Conservation (phyloP, 2,888 invertebrate genomes). For the Nephrotoma appendiculata region DNA sequence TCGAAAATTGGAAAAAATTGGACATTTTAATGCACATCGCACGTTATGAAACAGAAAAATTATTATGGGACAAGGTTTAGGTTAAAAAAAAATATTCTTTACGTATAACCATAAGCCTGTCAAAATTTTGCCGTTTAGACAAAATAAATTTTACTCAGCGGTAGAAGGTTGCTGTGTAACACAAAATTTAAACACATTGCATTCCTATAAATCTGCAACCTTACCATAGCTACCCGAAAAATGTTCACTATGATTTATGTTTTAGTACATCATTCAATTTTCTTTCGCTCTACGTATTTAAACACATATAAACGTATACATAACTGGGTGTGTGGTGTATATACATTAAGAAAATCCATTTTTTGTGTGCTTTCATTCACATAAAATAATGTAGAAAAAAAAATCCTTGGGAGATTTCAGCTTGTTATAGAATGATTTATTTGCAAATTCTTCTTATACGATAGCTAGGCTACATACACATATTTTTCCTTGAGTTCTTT, state of each 20-base stretch:
- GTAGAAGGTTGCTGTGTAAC: background rate
- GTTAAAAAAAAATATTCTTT: too few relatives aligned
- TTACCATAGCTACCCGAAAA: background rate
- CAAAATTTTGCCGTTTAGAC: too few relatives aligned
- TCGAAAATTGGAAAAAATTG: too few relatives aligned
- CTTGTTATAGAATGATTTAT: background rate
- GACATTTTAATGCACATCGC: too few relatives aligned
- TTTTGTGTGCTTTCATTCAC: background rate
- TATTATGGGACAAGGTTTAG: too few relatives aligned
- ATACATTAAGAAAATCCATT: background rate
- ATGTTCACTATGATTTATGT: background rate
- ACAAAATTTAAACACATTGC: background rate
- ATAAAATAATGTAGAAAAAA: background rate
- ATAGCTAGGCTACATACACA: background rate
- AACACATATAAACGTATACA: background rate
- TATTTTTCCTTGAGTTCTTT: background rate
- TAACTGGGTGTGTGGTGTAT: background rate
- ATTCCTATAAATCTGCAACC: background rate
- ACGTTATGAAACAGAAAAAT: too few relatives aligned
- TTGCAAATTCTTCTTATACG: background rate
- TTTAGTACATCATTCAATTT: background rate
- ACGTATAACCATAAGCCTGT: too few relatives aligned
- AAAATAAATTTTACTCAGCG: background rate
- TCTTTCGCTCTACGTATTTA: background rate
- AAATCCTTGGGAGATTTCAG: background rate